Conservation (phyloP, 2,113 vertebrate genomes). For the Peromyscus californicus region DNA sequence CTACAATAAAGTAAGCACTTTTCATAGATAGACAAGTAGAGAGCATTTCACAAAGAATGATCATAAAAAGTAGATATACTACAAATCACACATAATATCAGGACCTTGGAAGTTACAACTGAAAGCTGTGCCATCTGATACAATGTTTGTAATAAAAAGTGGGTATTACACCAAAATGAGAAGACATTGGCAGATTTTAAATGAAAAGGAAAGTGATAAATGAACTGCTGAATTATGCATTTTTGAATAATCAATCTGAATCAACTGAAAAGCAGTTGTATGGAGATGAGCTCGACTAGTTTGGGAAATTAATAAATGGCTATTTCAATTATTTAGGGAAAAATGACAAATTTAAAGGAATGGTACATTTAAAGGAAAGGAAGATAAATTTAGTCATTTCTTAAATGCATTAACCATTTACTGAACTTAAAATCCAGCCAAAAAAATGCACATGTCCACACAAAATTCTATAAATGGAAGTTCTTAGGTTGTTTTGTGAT, state of each 20-base stretch:
- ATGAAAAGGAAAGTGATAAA: background rate
- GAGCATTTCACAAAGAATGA: background rate
- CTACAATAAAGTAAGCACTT: background rate
- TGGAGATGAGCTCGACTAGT: background rate
- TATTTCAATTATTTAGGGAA: constrained; percentile 4
- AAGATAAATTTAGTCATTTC: background rate
- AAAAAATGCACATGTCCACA: background rate
- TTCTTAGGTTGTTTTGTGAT: background rate
- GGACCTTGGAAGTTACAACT: background rate
- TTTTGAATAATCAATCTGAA: background rate
- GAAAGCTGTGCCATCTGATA: background rate
- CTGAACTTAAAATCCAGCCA: too few species aligned
- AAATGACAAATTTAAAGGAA: background rate
- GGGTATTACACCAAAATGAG: background rate
- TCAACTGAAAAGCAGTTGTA: background rate
- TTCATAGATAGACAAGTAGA: background rate
- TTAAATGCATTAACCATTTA: background rate
- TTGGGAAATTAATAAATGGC: background rate
- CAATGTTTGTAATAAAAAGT: background rate
- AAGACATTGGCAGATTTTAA: background rate
- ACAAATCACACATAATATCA: background rate
- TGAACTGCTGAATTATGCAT: background rate
- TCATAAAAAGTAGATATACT: background rate
- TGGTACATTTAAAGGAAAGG: background rate
- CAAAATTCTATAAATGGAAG: background rate